These are phyloP conservation scores for Urocynchramus pylzowi DNA, from an alignment of 2,113 vertebrate genomes.

Conservation along the genomic window DNA sequence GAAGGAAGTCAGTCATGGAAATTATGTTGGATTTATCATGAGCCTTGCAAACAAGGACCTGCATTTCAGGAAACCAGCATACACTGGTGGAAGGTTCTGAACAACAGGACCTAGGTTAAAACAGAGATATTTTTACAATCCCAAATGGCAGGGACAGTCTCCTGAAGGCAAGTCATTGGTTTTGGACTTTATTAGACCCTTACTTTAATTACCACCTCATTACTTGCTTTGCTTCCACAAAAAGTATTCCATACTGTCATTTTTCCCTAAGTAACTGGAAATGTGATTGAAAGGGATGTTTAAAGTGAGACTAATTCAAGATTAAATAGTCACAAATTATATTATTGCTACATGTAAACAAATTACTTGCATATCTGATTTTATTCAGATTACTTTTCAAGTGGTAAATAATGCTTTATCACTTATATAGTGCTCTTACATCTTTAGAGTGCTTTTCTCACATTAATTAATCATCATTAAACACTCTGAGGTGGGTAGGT, in stretches of 20 bases:
- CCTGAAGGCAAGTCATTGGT: background rate
- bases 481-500: constrained; percentile 57
- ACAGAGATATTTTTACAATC: background rate
- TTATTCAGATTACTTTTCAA: constrained; percentile 71
- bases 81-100: background rate
- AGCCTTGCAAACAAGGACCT: background rate
- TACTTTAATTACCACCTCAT: constrained; percentile 51
- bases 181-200: constrained; percentile 48
- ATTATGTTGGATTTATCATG: background rate
- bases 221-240: constrained; percentile 37
- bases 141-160: background rate
- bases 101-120: background rate
- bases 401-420: constrained; percentile 70
- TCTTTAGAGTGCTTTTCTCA: constrained; percentile 68
- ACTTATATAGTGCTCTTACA: constrained; percentile 67
- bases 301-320: constrained; percentile 66
- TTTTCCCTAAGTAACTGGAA: constrained; percentile 59
- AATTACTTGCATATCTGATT: constrained; percentile 70
- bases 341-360: constrained; percentile 68
- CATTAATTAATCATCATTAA: constrained; percentile 70
- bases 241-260: constrained; percentile 53
- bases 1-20: background rate
- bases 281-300: constrained; percentile 61
- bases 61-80: background rate
- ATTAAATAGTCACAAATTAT: constrained; percentile 70